Percentiles rank a stretch among this genome's conserved stretches.
These are phyloP conservation scores for Choristoneura fumiferana DNA, from an alignment of 1,140 invertebrate genomes.

Conservation along the genomic window DNA sequence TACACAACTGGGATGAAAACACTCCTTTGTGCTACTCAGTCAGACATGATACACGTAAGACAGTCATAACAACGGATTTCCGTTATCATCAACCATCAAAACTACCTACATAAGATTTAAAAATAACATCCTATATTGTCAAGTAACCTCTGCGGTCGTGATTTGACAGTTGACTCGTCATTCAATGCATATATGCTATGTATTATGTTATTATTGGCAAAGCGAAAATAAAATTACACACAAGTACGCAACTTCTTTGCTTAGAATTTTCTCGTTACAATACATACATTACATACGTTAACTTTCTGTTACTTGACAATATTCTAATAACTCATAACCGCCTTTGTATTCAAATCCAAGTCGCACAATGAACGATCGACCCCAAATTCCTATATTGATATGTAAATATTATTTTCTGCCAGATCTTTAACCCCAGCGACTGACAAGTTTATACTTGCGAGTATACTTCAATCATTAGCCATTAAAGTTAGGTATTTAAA, in stretches of 20 bases:
- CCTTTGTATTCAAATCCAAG: conserved; percentile 7
- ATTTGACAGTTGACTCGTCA: no score
- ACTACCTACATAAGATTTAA: no score
- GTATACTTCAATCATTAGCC: not conserved
- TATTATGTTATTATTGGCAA: not conserved
- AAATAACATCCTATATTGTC: no score
- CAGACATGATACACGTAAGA: no score
- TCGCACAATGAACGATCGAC: not conserved
- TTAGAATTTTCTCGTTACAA: not conserved
- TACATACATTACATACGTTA: not conserved
- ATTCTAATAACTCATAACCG: not conserved
- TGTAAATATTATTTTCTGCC: not conserved
- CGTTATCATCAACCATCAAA: no score
- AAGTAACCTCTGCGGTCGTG: no score
- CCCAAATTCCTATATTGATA: not conserved
- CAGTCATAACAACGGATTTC: no score
- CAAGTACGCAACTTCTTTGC: not conserved
- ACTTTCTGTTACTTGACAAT: not conserved
- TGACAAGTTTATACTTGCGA: not conserved
- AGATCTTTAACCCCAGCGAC: not conserved
- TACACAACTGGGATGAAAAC: no score
- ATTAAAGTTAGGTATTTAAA: not conserved
- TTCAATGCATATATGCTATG: no score
- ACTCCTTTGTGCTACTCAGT: no score
- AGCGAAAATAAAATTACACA: not conserved